Conservation (phyloP, 2,113 vertebrate species). For the Salvelinus namaycush region DNA sequence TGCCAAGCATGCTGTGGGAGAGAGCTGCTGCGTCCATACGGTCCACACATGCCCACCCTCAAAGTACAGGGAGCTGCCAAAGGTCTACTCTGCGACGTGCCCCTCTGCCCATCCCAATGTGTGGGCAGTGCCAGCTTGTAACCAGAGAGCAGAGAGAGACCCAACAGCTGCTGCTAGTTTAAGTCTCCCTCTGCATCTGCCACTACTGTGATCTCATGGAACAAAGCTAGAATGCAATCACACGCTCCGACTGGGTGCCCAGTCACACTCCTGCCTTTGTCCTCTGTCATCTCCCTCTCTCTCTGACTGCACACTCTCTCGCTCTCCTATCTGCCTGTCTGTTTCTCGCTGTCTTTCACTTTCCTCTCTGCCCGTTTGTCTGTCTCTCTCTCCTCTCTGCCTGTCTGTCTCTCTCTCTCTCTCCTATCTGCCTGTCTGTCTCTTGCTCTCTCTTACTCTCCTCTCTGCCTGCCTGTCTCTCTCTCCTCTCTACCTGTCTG, state of each 20-base stretch:
- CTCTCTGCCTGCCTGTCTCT: too few relatives aligned
- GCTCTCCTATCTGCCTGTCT: background rate
- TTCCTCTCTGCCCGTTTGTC: too few relatives aligned
- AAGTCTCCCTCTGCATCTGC: slow-evolving; percentile 62
- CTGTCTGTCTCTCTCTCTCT: too few relatives aligned
- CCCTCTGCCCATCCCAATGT: slow-evolving; percentile 60
- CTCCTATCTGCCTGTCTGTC: too few relatives aligned
- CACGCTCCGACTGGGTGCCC: slow-evolving; percentile 50
- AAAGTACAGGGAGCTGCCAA: slow-evolving; percentile 58
- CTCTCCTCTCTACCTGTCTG: too few relatives aligned
- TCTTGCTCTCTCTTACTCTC: too few relatives aligned
- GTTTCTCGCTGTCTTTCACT: too few relatives aligned
- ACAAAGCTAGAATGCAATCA: slow-evolving; percentile 74
- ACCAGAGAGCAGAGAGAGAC: slow-evolving; percentile 59
- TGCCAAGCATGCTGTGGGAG: slow-evolving; percentile 56
- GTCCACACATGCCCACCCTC: slow-evolving; percentile 66
- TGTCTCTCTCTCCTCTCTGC: too few relatives aligned
- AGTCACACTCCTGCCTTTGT: slow-evolving; percentile 62
- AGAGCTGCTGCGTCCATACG: slow-evolving; percentile 34
- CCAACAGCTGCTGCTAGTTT: slow-evolving; percentile 60
- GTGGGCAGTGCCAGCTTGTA: slow-evolving; percentile 63
- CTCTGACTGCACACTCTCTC: background rate
- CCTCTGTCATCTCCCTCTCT: slow-evolving; percentile 11
- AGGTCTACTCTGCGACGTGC: slow-evolving; percentile 34
- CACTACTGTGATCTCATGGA: slow-evolving; percentile 71